Percentiles rank a stretch among this genome's conserved stretches.
Conservation (phyloP, 2,797 vertebrate species). For the Pagetopsis macropterus region DNA sequence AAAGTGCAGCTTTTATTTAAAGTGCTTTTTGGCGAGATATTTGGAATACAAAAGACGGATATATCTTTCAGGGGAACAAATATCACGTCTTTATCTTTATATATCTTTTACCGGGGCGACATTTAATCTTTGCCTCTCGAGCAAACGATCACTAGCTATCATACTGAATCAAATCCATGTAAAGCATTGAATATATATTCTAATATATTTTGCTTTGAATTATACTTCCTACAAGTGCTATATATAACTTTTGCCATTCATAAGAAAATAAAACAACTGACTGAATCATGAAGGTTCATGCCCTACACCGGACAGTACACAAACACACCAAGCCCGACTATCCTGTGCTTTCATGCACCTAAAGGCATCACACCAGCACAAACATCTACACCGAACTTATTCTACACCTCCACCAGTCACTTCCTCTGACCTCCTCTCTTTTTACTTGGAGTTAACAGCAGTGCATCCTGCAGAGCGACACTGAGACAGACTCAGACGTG, state of each 20-base stretch:
- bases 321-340: conserved; percentile 38
- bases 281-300: conserved; percentile 4
- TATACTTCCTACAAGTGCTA: conserved; percentile 31
- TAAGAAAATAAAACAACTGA: conserved; percentile 57
- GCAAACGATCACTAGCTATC: conserved; percentile 21
- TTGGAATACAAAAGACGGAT: conserved; percentile 43
- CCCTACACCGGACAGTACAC: conserved; percentile 35
- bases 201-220: conserved; percentile 71
- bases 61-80: conserved; percentile 21
- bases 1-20: conserved; percentile 80
- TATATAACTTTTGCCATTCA: conserved; percentile 32
- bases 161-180: conserved; percentile 12
- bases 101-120: conserved; percentile 16
- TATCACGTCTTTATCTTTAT: conserved; percentile 25
- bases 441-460: neutral
- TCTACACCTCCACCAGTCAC: neutral
- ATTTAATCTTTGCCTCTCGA: conserved; percentile 6
- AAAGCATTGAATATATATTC: conserved; percentile 17
- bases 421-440: neutral
- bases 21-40: conserved; percentile 78
- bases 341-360: conserved; percentile 54
- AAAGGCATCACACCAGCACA: conserved; percentile 35
- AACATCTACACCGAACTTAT: conserved; percentile 10
- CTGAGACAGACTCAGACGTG: conserved; percentile 25
- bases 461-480: neutral